Percentiles rank a stretch among this genome's conserved stretches.
These are phyloP conservation scores for Actinia tenebrosa DNA, from an alignment of 64 coral and sea anemone genomes.

Conservation along the genomic window DNA sequence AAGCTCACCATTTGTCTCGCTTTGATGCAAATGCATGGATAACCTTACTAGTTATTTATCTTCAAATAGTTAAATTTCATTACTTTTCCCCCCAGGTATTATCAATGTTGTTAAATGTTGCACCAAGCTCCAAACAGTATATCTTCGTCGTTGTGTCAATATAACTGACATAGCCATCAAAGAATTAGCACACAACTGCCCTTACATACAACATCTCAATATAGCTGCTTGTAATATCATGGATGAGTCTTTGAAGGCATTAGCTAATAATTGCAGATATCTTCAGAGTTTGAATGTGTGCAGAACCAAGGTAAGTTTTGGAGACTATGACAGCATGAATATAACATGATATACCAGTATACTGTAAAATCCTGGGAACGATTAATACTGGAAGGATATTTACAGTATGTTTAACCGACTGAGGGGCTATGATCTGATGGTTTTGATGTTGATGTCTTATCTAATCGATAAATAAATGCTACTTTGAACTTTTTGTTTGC, in stretches of 20 bases:
- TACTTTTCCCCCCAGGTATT: conserved; percentile 42
- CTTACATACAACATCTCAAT: conserved; percentile 63
- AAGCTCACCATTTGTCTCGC: too few species aligned
- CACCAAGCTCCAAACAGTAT: conserved; percentile 64
- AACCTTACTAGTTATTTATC: neutral
- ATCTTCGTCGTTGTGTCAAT: conserved; percentile 63
- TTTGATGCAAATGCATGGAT: neutral
- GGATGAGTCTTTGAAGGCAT: conserved; percentile 59
- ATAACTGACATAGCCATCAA: conserved; percentile 58
- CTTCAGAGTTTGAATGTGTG: conserved; percentile 83
- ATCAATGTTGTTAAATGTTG: conserved; percentile 45
- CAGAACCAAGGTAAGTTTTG: conserved; percentile 63
- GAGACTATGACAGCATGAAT: neutral
- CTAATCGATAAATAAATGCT: too few species aligned
- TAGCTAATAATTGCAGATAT: conserved; percentile 53
- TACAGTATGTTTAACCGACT: too few species aligned
- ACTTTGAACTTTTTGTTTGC: too few species aligned
- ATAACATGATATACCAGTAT: too few species aligned
- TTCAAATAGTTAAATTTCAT: neutral
- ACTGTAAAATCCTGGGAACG: too few species aligned
- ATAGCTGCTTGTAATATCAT: conserved; percentile 75
- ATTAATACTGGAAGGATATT: too few species aligned
- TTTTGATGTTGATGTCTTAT: neutral
- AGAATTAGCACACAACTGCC: conserved; percentile 54
- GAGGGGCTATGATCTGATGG: neutral